Evolutionary conservation across 2,797 vertebrate genomes (phyloP).

Genomic region (Sebastolobus altivelis): DNA sequence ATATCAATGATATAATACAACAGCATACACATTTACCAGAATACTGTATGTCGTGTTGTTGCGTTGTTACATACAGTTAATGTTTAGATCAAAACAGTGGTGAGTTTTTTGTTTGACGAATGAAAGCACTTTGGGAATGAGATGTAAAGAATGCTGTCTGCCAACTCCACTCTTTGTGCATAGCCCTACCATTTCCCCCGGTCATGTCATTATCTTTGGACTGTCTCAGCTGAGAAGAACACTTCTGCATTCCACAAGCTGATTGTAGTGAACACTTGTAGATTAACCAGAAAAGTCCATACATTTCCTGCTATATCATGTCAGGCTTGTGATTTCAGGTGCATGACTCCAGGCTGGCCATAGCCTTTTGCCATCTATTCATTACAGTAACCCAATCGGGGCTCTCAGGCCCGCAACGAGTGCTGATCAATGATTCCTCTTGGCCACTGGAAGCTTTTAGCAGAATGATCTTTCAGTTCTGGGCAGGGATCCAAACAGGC

Average conservation of each 20-base stretch:
- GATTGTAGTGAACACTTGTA: not conserved
- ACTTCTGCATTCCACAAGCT: slow-evolving; percentile 25
- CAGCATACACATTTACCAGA: not conserved
- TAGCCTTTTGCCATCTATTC: slow-evolving; percentile 53
- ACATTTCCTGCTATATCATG: slow-evolving; percentile 29
- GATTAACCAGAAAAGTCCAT: slow-evolving; percentile 5
- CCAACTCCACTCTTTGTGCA: not conserved
- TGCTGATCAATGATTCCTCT: slow-evolving; percentile 63
- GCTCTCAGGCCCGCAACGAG: slow-evolving; percentile 43
- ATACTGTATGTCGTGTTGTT: not conserved
- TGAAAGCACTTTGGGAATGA: not conserved
- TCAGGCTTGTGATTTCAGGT: slow-evolving; percentile 36
- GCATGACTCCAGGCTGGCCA: slow-evolving; percentile 27
- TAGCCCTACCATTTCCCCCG: not conserved
- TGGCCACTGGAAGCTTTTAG: slow-evolving; percentile 73
- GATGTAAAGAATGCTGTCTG: not conserved
- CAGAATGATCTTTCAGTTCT: slow-evolving; percentile 67
- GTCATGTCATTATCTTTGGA: not conserved
- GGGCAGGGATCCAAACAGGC: slow-evolving; percentile 72
- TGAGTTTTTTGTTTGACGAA: not conserved
- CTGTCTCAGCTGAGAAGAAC: not conserved
- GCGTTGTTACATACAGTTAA: not conserved
- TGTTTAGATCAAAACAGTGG: not conserved
- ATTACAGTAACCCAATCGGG: slow-evolving; percentile 68
- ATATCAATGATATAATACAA: not conserved